Evolutionary conservation across 2,797 vertebrate genomes (phyloP).

Genomic region (Emydoidea blandingii): DNA sequence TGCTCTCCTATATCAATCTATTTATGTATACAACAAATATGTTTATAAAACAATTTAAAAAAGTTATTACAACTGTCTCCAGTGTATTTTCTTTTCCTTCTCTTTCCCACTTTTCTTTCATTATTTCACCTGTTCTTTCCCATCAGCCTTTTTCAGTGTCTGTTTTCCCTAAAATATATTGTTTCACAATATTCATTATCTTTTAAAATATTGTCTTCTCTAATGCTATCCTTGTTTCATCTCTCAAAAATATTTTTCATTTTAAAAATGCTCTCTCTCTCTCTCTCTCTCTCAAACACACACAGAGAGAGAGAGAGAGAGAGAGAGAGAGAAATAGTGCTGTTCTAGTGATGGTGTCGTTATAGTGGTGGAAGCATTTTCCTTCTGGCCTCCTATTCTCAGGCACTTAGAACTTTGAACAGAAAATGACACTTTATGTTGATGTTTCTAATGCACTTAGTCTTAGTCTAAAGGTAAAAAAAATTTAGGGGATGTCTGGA

Average conservation of each 20-base stretch:
- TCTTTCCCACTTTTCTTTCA: background rate
- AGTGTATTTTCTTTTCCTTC: background rate
- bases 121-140: background rate
- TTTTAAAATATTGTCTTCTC: background rate
- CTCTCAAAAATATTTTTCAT: background rate
- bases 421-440: background rate
- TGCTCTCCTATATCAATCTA: background rate
- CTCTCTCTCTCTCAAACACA: background rate
- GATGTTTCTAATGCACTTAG: background rate
- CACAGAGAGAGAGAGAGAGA: background rate
- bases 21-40: background rate
- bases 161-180: background rate
- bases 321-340: background rate
- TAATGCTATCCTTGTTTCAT: background rate
- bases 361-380: background rate
- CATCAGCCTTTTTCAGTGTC: background rate
- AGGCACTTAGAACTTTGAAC: background rate
- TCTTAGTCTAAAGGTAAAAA: background rate
- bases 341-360: background rate
- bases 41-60: background rate
- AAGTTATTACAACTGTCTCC: background rate
- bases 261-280: background rate
- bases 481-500: background rate
- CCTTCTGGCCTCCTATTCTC: fast-evolving
- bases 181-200: background rate